phyloP scores from a whole-genome alignment of 2,113 vertebrate species.

The Scolopax mira region DNA sequence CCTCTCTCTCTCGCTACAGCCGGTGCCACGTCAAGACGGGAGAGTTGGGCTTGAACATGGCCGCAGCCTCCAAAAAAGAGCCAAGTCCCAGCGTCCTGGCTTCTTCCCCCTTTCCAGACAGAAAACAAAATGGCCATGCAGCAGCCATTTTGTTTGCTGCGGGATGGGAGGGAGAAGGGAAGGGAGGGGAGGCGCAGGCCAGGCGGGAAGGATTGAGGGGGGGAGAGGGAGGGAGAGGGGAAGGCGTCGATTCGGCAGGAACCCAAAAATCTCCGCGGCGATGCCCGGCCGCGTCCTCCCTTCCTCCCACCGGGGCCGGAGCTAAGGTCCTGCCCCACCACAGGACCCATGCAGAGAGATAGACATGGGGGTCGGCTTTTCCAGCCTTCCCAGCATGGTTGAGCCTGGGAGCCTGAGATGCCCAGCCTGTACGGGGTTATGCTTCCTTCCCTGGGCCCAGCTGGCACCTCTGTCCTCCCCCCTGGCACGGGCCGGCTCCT shows the following conservation, averaged over 20 bases:
- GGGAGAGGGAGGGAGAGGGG: not conserved
- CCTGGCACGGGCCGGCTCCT: not conserved
- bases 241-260: slow-evolving; percentile 38
- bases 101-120: slow-evolving; percentile 45
- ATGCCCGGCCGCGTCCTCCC: slow-evolving; percentile 5
- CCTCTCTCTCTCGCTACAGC: slow-evolving; percentile 29
- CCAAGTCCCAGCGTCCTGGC: slow-evolving; percentile 51
- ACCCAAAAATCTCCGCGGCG: slow-evolving; percentile 15
- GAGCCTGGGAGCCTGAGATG: not conserved
- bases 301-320: not conserved
- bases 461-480: not conserved
- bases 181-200: slow-evolving; percentile 41
- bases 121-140: slow-evolving; percentile 66
- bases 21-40: slow-evolving; percentile 59
- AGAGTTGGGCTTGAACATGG: slow-evolving; percentile 52
- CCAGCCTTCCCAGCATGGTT: not conserved
- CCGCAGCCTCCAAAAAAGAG: slow-evolving; percentile 51
- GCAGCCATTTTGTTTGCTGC: slow-evolving; percentile 69
- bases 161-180: slow-evolving; percentile 57
- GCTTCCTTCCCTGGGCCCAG: not conserved
- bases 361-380: not conserved
- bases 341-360: not conserved
- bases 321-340: not conserved
- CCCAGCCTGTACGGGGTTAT: not conserved
- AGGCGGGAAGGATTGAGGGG: not conserved